A percentile compares a stretch with the other conserved stretches of the same genome.
Evolutionary conservation across 2,888 invertebrate genomes (phyloP).

Genomic region (Zaprionus lineosus): DNA sequence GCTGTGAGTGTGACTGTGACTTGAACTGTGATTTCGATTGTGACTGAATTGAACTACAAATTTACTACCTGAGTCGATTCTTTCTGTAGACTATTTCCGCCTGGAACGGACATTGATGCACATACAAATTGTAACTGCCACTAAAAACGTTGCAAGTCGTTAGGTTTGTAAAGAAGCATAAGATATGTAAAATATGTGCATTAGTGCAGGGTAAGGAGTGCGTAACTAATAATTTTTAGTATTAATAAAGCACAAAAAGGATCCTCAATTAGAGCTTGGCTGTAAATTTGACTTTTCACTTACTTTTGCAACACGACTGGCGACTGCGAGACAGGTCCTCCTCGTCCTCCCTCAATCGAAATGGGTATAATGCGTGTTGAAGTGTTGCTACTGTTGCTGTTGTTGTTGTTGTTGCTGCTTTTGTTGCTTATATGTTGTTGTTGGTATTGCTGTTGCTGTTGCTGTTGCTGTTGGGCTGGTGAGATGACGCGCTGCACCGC

Average conservation of each 20-base stretch:
- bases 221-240: constrained; percentile 36
- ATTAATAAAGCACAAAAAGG: constrained; percentile 59
- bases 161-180: constrained; percentile 61
- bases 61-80: constrained; percentile 82
- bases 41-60: constrained; percentile 25
- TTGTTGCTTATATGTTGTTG: constrained; percentile 52
- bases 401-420: constrained; percentile 37
- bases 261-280: constrained; percentile 3
- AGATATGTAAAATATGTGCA: constrained; percentile 62
- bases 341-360: constrained; percentile 84
- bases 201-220: constrained; percentile 55
- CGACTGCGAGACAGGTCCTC: constrained; percentile 81
- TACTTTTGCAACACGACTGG: constrained; percentile 83
- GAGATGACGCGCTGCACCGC: constrained; percentile 83
- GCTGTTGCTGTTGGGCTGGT: constrained; percentile 63
- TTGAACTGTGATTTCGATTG: constrained; percentile 28
- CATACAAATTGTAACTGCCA: constrained; percentile 81
- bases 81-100: constrained; percentile 82
- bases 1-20: constrained; percentile 31
- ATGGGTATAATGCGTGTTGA: constrained; percentile 85
- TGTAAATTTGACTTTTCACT: constrained; percentile 47
- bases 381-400: constrained; percentile 49
- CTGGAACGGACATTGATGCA: constrained; percentile 83
- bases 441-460: constrained; percentile 32
- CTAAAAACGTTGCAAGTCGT: constrained; percentile 64